These are phyloP conservation scores for Cyanoliseus patagonus DNA, from an alignment of 2,113 vertebrate genomes.

Conservation along the genomic window DNA sequence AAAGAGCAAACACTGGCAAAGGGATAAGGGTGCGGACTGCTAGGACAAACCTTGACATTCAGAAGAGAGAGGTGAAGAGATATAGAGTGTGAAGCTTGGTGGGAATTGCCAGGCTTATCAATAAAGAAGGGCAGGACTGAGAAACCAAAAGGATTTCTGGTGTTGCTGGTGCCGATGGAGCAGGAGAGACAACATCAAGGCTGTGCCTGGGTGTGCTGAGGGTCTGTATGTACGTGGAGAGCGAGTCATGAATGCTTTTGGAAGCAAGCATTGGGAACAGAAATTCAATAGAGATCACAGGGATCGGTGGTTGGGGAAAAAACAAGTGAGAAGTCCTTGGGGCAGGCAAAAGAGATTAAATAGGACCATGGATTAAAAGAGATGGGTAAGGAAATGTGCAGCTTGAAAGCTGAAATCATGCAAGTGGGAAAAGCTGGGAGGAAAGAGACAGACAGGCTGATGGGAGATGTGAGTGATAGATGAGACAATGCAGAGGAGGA, in stretches of 20 bases:
- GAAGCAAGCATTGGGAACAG: not conserved
- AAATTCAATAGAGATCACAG: not conserved
- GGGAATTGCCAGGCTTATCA: not conserved
- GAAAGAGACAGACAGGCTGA: not conserved
- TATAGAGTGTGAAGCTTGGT: not conserved
- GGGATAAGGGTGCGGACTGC: not conserved
- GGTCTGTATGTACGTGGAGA: not conserved
- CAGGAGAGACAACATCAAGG: not conserved
- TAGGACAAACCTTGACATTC: constrained; percentile 6
- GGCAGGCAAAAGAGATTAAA: not conserved
- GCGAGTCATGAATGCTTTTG: not conserved
- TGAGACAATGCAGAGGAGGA: constrained; percentile 46
- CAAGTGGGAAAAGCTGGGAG: not conserved
- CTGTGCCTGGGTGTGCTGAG: not conserved
- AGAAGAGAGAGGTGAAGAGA: not conserved
- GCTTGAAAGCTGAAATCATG: constrained; percentile 6
- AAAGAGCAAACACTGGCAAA: not conserved
- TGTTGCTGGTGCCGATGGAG: not conserved
- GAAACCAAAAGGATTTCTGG: not conserved
- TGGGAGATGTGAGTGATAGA: constrained; percentile 11
- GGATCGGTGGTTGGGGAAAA: not conserved
- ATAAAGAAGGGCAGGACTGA: not conserved
- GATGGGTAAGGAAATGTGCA: not conserved
- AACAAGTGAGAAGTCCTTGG: not conserved
- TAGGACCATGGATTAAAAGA: not conserved